Evolutionary conservation across 2,888 invertebrate species (phyloP).

Genomic region (Tiliacea aurago): DNA sequence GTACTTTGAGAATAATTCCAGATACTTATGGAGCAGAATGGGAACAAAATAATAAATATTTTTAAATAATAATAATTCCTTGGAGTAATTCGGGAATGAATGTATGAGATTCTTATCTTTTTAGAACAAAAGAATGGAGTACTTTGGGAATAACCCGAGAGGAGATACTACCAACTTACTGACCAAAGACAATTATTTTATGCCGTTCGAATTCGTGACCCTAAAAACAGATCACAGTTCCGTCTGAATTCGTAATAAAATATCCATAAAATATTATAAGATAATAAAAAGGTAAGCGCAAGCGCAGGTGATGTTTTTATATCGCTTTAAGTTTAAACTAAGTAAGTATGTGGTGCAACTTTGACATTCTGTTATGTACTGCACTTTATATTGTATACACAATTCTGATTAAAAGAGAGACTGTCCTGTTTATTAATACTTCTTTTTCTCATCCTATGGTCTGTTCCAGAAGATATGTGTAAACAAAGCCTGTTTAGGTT

Average conservation of each 20-base stretch:
- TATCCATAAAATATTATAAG: conserved; percentile 11
- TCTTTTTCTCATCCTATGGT: too few species aligned
- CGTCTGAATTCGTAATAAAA: conserved; percentile 6
- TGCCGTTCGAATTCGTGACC: not conserved
- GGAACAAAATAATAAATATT: too few species aligned
- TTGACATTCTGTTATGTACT: conserved; percentile 41
- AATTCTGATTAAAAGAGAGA: conserved; percentile 8
- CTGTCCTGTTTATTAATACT: not conserved
- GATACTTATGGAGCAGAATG: too few species aligned
- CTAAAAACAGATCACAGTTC: not conserved
- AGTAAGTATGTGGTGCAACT: conserved; percentile 40
- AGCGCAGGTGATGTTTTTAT: conserved; percentile 5
- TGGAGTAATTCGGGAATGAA: too few species aligned
- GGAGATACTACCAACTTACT: not conserved
- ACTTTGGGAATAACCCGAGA: too few species aligned
- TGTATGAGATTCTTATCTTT: too few species aligned
- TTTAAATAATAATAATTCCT: too few species aligned
- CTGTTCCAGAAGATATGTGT: too few species aligned
- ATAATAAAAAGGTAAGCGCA: conserved; percentile 19
- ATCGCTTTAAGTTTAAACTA: conserved; percentile 8
- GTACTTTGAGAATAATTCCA: too few species aligned
- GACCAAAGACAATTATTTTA: not conserved
- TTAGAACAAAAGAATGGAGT: too few species aligned
- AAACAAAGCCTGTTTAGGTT: too few species aligned
- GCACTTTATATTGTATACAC: conserved; percentile 15